Evolutionary conservation across 1,140 invertebrate species (phyloP), one percentile per base, ranked within the genome.

Genomic region (Dendrolimus kikuchii): DNA sequence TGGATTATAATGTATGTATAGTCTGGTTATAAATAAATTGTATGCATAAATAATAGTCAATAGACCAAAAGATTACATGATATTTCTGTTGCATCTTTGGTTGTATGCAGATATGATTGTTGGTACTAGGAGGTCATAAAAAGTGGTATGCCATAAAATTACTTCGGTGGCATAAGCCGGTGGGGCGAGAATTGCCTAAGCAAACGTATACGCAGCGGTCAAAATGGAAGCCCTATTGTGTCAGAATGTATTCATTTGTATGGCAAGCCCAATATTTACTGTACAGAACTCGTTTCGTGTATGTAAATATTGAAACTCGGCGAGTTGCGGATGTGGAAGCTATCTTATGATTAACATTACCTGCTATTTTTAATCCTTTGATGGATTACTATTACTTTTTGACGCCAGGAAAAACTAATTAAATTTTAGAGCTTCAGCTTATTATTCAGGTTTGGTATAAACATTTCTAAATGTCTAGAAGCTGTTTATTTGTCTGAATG

Each of bases 221-320:
- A 83, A 81, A 77, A 86, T 83, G 80, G 80, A 86, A 83, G 74
- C 60, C 62, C 67, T 63, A 79, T 86, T 86, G 77, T 86, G 72
- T 73, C 72, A 74, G 68, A 79, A 81, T 79, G 80, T 86, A 86
- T 86, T 86, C 81, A 83, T 86, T 83, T 82, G 82, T 86, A 82
- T 75, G 74, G 77, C 67, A 76, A 74, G 61, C 60, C 58, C 59
- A 82, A 86, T 84, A 81, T 85, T 85, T 72, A 83, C 78, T 59
- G 59, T 71, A 71, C 49, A 57, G 61, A 86, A 86, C 82, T 77
- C 68, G 80, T 83, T 83, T 67, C 68, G 56, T 72, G 40, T 49
- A 59, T 65, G 79, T 78, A 77, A 80, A 80, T 68, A 83, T 63
- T 63, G 66, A 66, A 53, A 55, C 48, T 46, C 50, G 47, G 37